A percentile compares a stretch with the other conserved stretches of the same genome.
Conservation (phyloP, 2,113 vertebrate genomes). For the Poecile atricapillus region DNA sequence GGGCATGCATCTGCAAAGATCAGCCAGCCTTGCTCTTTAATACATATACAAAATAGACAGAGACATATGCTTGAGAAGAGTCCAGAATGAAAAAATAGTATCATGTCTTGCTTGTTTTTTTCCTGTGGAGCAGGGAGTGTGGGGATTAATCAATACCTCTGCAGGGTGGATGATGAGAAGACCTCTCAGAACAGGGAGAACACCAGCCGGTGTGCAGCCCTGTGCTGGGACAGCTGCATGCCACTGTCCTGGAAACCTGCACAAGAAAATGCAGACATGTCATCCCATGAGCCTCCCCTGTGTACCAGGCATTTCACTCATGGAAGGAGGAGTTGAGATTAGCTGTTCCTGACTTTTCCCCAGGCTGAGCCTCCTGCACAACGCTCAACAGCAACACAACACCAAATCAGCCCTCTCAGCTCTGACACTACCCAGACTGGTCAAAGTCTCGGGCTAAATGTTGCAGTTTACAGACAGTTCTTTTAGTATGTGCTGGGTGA, state of each 20-base stretch:
- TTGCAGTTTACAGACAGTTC: background rate
- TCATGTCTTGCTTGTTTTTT: background rate
- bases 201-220: background rate
- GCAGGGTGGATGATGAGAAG: background rate
- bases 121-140: background rate
- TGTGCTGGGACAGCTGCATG: background rate
- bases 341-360: background rate
- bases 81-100: background rate
- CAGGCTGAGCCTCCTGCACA: background rate
- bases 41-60: background rate
- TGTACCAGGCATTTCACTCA: background rate
- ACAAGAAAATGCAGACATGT: background rate
- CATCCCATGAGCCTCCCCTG: fast-evolving
- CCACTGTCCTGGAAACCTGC: background rate
- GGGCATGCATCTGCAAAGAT: background rate
- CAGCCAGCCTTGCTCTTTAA: background rate
- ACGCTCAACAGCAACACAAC: background rate
- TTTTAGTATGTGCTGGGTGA: background rate
- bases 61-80: background rate
- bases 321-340: background rate
- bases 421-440: background rate
- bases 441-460: background rate
- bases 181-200: background rate
- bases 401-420: background rate
- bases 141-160: background rate